Evolutionary conservation across 2,888 invertebrate species (phyloP), one percentile per base, ranked within the genome.

Genomic region (Gonocerus acuteangulatus): DNA sequence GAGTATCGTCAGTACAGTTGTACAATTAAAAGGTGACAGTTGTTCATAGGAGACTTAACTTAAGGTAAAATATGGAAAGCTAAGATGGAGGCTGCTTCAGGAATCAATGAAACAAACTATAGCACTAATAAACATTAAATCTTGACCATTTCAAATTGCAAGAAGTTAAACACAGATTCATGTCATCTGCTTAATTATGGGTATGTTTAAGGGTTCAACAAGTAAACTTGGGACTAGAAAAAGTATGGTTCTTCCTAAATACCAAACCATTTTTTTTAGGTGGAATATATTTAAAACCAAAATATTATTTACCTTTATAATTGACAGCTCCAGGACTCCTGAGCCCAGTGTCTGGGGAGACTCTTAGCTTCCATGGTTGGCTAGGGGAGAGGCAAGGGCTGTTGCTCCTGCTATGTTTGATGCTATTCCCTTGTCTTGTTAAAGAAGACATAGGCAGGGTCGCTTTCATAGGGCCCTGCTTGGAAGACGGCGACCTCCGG

Each of bases 371-470:
- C 83, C 84, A 85, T 67, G 79, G 76, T 70, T 81, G 81, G 13
- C 84, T 83, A 45, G 84, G 84, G 36, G 85, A 84, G 62, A 82
- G 75, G 23, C 82, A 80, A 19, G 85, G 84, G 70, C 84, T 84
- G 71, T 36, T 61, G 13, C 32, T 47, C 13, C 79, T 82, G 69
- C 79, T 78, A 65, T 82, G 78, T 58, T 80, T 80, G 60, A 82
- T 74, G 52, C 79, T 80, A 64, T 80, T 80, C 71, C 82, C 80
- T 71, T 79, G 79, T 72, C 85, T 81, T 74, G 86, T 78, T 66
- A 86, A 79, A 62, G 86, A 86, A 60, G 85, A 83, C 71, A 87
- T 84, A 69, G 87, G 86, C 72, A 87, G 77, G 63, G 86, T 87
- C 62, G 87, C 87, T 73, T 85, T 81, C 82, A 87, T 82, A 68